These are phyloP conservation scores for Urocynchramus pylzowi DNA, from an alignment of 2,113 vertebrate species.

Conservation along the genomic window DNA sequence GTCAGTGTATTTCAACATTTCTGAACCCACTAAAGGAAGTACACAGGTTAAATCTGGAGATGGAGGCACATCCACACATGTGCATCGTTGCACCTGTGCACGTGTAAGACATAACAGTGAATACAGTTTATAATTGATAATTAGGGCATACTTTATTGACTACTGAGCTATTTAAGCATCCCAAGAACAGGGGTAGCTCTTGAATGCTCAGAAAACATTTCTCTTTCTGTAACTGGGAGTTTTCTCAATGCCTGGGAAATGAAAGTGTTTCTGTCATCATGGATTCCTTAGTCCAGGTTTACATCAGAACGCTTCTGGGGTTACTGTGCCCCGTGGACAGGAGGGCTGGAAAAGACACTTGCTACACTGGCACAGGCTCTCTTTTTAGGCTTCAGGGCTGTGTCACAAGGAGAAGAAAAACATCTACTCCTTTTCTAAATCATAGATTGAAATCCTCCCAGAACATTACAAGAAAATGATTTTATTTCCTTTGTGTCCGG, in stretches of 20 bases:
- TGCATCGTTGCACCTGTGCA: background rate
- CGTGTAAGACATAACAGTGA: rapidly evolving
- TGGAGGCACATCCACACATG: background rate
- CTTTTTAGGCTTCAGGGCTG: background rate
- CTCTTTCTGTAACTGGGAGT: background rate
- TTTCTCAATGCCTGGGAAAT: background rate
- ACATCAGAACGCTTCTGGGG: rapidly evolving
- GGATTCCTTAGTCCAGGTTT: background rate
- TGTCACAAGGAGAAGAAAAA: background rate
- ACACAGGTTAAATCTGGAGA: background rate
- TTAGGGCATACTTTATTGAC: background rate
- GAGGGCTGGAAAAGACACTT: background rate
- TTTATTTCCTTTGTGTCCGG: background rate
- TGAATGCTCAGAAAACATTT: background rate
- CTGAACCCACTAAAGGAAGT: background rate
- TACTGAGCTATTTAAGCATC: background rate
- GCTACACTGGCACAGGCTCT: rapidly evolving
- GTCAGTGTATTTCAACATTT: background rate
- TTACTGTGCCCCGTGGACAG: rapidly evolving
- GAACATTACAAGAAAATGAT: background rate
- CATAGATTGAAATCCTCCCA: background rate
- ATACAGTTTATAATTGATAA: background rate
- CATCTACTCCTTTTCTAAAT: background rate
- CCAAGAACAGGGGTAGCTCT: background rate
- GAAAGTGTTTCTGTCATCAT: background rate